phyloP scores from a whole-genome alignment of 2,113 vertebrate species.

The Melanerpes aurifrons region DNA sequence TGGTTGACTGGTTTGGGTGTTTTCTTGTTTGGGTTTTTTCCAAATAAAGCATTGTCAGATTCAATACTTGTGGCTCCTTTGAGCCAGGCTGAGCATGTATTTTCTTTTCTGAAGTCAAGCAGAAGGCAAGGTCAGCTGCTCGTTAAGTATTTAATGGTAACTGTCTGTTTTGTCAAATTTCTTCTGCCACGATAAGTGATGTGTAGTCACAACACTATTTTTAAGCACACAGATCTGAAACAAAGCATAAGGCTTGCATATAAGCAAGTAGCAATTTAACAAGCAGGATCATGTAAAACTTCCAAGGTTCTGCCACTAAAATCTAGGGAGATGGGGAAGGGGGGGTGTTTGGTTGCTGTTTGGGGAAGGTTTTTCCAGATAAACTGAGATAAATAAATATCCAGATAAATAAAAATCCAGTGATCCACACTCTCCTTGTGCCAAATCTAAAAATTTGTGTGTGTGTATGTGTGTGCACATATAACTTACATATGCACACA shows the following conservation, averaged over 20 bases:
- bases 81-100: neutral
- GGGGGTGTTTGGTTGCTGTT: neutral
- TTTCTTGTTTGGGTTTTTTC: neutral
- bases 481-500: neutral
- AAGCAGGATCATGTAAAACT: neutral
- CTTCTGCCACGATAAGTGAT: neutral
- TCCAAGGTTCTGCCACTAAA: neutral
- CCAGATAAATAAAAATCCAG: neutral
- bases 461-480: fast-evolving
- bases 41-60: neutral
- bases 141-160: neutral
- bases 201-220: neutral
- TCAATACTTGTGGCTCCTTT: constrained; percentile 7
- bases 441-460: neutral
- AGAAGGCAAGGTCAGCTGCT: constrained; percentile 36
- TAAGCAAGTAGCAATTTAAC: neutral
- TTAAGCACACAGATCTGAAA: neutral
- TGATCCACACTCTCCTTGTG: neutral
- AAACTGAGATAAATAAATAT: too few relatives aligned
- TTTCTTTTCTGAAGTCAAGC: constrained; percentile 1
- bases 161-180: constrained; percentile 5
- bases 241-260: neutral
- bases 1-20: too few relatives aligned
- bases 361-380: too few relatives aligned
- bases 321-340: too few relatives aligned